These are phyloP conservation scores for Addax nasomaculatus DNA, from an alignment of 2,113 vertebrate species.

Conservation along the genomic window DNA sequence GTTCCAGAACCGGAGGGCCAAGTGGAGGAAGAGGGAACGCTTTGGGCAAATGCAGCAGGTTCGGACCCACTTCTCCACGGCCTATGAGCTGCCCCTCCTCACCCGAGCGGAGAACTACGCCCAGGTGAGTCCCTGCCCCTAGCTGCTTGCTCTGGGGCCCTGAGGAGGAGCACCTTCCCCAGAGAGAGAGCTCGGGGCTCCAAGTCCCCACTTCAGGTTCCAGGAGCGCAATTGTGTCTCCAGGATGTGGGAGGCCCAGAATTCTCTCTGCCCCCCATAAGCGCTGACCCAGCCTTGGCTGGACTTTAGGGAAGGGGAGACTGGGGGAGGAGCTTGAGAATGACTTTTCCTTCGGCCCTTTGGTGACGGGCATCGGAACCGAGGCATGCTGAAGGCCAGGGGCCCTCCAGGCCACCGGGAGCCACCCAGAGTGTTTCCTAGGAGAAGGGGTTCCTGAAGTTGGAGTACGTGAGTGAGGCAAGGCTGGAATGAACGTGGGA, in stretches of 20 bases:
- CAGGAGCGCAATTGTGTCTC: background rate
- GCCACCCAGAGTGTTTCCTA: background rate
- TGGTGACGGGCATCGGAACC: background rate
- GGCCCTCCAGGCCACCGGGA: background rate
- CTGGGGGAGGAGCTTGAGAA: fast-evolving
- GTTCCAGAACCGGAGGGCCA: constrained; percentile 98
- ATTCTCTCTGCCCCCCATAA: fast-evolving
- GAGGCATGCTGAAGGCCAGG: background rate
- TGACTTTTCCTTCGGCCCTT: background rate
- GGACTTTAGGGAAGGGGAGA: background rate
- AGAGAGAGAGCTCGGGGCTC: fast-evolving
- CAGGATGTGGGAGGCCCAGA: background rate
- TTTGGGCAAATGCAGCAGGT: constrained; percentile 99
- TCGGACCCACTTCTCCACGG: constrained; percentile 95
- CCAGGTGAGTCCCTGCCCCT: constrained; percentile 83
- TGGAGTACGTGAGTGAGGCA: background rate
- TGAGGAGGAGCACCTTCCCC: background rate
- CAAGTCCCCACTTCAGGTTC: fast-evolving
- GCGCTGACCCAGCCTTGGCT: background rate
- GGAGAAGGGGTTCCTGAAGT: background rate
- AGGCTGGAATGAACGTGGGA: background rate
- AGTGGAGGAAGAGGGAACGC: constrained; percentile 97
- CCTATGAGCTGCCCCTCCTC: constrained; percentile 95
- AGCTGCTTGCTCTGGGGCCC: fast-evolving
- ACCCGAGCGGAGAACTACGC: constrained; percentile 96